Base-by-base conservation (phyloP, 2,113 vertebrate species). In the Lethenteron camtschaticum region DNA sequence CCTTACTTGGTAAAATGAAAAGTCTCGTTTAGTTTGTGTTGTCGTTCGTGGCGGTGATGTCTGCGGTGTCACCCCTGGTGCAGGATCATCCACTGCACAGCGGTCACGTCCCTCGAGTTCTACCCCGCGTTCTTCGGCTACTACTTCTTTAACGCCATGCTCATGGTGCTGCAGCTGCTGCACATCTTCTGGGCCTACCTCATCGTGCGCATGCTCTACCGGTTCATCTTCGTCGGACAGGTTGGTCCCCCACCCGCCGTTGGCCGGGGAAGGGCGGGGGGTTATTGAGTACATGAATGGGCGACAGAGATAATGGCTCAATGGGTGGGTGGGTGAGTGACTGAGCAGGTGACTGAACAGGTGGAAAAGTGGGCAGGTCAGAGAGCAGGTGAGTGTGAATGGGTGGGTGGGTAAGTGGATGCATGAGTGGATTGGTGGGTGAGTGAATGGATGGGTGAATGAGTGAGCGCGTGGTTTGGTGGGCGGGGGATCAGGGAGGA, bases 141-240 rank as follows among this genome's bases (percentile, higher is more conserved):
- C 71, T 96, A 94, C 78, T 96, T 96, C 79, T 95, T 96, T 78
- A 96, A 96, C 3, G 76, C 76, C 68, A 88, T 96, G 77, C 78
- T 96, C 80, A 80, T 82, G 68, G 77, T 83, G 69, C 82, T 96
- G 12, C 90, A 90, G 76, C 79, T 79, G 69, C 83, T 96, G 70
- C 92, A 96, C 69, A 69, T 91, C 76, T 96, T 96, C 82, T 96
- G 92, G 92, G 92, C 89, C 11, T 92, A 85, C 71, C 84, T 95
- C 78, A 95, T 96, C 74, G 77, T 96, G 72, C 85, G 87, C 56
- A 89, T 95, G 79, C 88, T 89, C 71, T 74, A 89, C 71, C 86
- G 89, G 75, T 95, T 96, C 82, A 78, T 66, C 24, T 66, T 97
- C 78, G 87, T 84, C 76, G 84, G 81, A 81, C 90, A 80, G 71